A percentile compares a stretch with the other conserved stretches of the same genome.
phyloP scores from a whole-genome alignment of 2,113 vertebrate species.

The Actenoides hombroni region DNA sequence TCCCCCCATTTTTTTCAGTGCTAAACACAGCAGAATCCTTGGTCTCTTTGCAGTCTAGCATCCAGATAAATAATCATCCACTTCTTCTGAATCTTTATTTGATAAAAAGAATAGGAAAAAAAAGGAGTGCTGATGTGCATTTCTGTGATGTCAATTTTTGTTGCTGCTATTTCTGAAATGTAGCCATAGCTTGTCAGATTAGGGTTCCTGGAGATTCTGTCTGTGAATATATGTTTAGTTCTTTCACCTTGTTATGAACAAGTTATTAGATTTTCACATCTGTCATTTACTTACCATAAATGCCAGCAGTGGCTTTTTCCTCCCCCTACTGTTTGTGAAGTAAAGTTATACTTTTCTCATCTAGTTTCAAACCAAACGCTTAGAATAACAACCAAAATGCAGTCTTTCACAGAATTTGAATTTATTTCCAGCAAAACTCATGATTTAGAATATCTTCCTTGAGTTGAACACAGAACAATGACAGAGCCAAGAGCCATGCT shows the following conservation, averaged over 20 bases:
- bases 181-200: not conserved
- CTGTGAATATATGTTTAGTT: not conserved
- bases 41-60: not conserved
- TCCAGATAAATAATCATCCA: not conserved
- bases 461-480: not conserved
- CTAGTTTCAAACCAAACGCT: not conserved
- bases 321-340: not conserved
- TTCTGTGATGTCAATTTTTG: not conserved
- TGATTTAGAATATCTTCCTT: not conserved
- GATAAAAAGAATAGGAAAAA: not conserved
- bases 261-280: not conserved
- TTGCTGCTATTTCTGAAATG: not conserved
- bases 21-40: not conserved
- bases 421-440: not conserved
- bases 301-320: not conserved
- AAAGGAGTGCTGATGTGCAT: not conserved
- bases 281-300: not conserved
- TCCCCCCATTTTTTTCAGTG: fast-evolving
- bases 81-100: not conserved
- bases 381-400: not conserved
- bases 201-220: not conserved
- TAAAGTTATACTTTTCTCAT: not conserved
- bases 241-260: not conserved
- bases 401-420: not conserved
- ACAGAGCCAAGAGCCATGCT: not conserved